Conservation (phyloP, 2,888 invertebrate species). For the Teleogryllus oceanicus region DNA sequence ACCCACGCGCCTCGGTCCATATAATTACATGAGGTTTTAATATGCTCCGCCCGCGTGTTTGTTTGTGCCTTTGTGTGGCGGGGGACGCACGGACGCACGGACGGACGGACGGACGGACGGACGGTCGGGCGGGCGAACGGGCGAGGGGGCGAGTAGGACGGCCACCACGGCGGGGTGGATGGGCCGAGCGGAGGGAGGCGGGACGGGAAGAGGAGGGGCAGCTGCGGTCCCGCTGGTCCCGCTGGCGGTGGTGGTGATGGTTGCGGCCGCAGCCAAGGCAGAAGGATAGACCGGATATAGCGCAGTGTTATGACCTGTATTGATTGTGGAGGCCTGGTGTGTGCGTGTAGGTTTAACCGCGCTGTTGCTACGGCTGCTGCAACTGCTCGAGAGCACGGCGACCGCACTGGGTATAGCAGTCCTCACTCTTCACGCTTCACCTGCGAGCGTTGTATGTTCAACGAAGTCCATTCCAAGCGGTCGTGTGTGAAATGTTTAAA, state of each 20-base stretch:
- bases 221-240: background rate
- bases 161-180: background rate
- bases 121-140: background rate
- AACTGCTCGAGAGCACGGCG: too few species aligned
- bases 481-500: too few species aligned
- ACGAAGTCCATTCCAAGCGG: too few species aligned
- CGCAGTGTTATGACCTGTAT: slow-evolving; percentile 6
- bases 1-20: background rate
- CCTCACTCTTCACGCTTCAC: too few species aligned
- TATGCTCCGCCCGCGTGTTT: background rate
- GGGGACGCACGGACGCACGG: background rate
- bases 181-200: background rate
- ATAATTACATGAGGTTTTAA: slow-evolving; percentile 18
- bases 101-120: background rate
- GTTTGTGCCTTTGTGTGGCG: slow-evolving; percentile 6
- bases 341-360: background rate
- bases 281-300: background rate
- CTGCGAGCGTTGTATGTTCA: too few species aligned
- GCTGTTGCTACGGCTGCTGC: background rate
- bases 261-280: background rate
- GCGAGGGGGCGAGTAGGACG: background rate
- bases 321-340: background rate
- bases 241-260: background rate
- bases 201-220: too few species aligned
- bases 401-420: too few species aligned